Percentiles rank a stretch among this genome's conserved stretches.
These are phyloP conservation scores for Geophilus truncorum DNA, from an alignment of 2,888 invertebrate species.

Conservation along the genomic window DNA sequence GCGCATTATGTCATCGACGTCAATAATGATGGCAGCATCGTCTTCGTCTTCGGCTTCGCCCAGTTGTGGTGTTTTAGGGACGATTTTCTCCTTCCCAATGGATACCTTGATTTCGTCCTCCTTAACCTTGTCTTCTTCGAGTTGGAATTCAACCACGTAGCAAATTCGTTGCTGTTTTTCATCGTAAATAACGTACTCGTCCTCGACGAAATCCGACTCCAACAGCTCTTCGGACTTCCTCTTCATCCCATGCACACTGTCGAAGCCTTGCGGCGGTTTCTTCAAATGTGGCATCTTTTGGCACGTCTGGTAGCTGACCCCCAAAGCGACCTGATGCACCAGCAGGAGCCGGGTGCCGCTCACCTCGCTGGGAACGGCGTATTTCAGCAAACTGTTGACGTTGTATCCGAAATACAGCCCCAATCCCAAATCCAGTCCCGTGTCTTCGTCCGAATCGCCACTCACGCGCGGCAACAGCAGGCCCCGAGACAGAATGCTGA, in stretches of 20 bases:
- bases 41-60: not conserved
- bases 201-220: not conserved
- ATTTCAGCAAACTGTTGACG: not conserved
- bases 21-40: too few relatives aligned
- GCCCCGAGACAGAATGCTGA: not conserved
- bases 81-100: not conserved
- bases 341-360: not conserved
- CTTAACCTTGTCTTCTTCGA: not conserved
- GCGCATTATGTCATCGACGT: not conserved
- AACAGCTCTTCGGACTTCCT: not conserved
- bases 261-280: not conserved
- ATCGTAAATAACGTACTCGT: not conserved
- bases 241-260: not conserved
- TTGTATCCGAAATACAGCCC: not conserved
- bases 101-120: not conserved
- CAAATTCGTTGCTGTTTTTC: not conserved
- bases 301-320: not conserved
- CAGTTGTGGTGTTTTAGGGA: too few relatives aligned
- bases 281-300: not conserved
- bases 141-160: conserved; percentile 12
- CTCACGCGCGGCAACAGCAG: not conserved
- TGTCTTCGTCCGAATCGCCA: not conserved
- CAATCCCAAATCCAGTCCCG: not conserved
- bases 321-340: not conserved
- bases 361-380: not conserved